Evolutionary conservation across 2,113 vertebrate genomes (phyloP), one percentile per base, ranked within the genome.

Genomic region (Percina caprodes): DNA sequence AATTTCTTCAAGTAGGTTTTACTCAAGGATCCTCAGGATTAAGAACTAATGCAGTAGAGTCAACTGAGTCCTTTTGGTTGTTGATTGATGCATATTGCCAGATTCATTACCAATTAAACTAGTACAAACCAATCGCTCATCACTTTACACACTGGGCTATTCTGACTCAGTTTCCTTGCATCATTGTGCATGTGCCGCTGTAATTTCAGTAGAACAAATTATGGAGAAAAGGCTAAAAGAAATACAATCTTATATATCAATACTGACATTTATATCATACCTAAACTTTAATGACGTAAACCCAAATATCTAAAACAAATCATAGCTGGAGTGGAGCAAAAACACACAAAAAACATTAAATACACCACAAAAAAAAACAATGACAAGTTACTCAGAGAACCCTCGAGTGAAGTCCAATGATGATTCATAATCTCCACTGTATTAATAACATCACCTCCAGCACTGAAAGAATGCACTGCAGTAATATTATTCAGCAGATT

Each of bases 401-500:
- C 69, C 90, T 88, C 87, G 92, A 93, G 93, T 94, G 93, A 95
- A 94, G 93, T 33, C 18, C 19, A 15, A 19, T 90, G 91, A 89
- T 94, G 94, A 96, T 95, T 93, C 93, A 92, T 94, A 92, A 94
- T 91, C 93, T 95, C 94, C 90, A 93, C 90, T 93, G 94, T 95
- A 94, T 96, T 84, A 91, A 96, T 96, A 96, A 96, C 95, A 95
- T 88, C 94, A 91, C 95, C 95, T 70, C 52, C 69, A 95, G 95
- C 94, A 90, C 90, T 93, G 93, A 93, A 94, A 94, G 24, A 95
- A 76, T 30, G 46, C 90, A 92, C 93, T 92, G 91, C 84, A 94
- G 92, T 94, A 93, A 94, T 59, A 83, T 94, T 94, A 96, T 94
- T 94, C 92, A 94, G 80, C 90, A 95, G 96, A 97, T 96, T 96